Percentiles rank a stretch among this genome's conserved stretches.
Conservation (phyloP, 2,113 vertebrate species). For the Dromas ardeola region DNA sequence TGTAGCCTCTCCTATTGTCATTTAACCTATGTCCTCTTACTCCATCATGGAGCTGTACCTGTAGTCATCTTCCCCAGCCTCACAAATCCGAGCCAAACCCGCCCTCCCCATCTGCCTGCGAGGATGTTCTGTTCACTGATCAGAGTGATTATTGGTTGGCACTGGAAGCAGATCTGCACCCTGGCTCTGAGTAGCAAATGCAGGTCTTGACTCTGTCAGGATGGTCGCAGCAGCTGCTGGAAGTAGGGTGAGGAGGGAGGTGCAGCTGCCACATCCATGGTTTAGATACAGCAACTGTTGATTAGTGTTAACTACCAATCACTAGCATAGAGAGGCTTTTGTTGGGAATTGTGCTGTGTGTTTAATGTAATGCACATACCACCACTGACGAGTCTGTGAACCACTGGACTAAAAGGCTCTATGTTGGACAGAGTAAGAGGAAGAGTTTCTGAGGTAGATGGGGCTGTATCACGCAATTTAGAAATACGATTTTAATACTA, state of each 20-base stretch:
- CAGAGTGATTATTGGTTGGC: not conserved
- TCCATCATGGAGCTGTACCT: not conserved
- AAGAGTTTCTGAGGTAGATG: not conserved
- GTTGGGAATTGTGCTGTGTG: not conserved
- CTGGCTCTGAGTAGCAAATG: not conserved
- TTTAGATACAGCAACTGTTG: not conserved
- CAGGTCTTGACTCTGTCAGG: not conserved
- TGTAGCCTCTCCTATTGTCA: not conserved
- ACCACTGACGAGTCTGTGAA: not conserved
- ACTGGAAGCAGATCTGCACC: not conserved
- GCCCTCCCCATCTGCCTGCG: not conserved
- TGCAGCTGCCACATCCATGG: not conserved
- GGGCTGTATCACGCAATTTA: not conserved
- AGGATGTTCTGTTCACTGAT: not conserved
- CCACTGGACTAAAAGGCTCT: not conserved
- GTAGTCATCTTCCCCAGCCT: not conserved
- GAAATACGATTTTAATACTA: not conserved
- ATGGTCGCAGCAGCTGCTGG: not conserved
- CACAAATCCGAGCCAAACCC: not conserved
- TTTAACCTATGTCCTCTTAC: not conserved
- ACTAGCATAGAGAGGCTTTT: not conserved
- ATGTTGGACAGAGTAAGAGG: not conserved
- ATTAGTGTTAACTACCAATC: fast-evolving
- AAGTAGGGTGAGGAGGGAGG: not conserved
- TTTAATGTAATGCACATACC: no score